Percentiles rank a stretch among this genome's conserved stretches.
phyloP scores from a whole-genome alignment of 2,888 invertebrate genomes.

The Syritta pipiens region DNA sequence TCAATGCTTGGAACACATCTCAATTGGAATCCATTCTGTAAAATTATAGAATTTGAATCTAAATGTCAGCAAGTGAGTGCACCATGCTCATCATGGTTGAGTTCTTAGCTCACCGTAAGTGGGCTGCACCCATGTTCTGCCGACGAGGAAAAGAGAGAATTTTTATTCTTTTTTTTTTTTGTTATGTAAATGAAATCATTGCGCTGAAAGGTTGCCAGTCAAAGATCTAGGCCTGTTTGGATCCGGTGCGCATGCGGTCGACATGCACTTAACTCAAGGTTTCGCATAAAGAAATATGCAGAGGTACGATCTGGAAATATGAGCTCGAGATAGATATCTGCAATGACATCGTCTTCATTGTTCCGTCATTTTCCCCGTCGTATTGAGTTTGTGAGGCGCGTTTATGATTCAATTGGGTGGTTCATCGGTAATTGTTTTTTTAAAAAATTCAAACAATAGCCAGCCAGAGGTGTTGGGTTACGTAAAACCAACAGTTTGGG shows the following conservation, averaged over 20 bases:
- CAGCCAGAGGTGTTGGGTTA: no score
- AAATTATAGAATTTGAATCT: slow-evolving; percentile 55
- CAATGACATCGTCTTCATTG: slow-evolving; percentile 63
- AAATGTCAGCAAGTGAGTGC: slow-evolving; percentile 58
- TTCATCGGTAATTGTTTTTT: no score
- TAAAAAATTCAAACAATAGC: no score
- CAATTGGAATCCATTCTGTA: slow-evolving; percentile 42
- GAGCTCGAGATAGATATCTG: slow-evolving; percentile 41
- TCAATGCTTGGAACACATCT: slow-evolving; percentile 11
- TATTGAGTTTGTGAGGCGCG: no score
- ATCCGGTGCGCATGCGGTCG: slow-evolving; percentile 34
- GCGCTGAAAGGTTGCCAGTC: slow-evolving; percentile 42
- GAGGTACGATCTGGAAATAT: slow-evolving; percentile 29
- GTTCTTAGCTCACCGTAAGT: slow-evolving; percentile 46
- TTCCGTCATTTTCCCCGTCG: no score
- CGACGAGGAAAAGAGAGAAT: slow-evolving; percentile 43
- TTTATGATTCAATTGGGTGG: no score
- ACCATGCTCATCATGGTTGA: slow-evolving; percentile 23
- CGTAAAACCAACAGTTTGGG: no score
- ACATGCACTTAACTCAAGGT: slow-evolving; percentile 47
- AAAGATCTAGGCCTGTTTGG: slow-evolving; percentile 37
- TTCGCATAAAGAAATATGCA: background rate
- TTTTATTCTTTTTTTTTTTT: no score
- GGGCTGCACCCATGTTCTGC: slow-evolving; percentile 55
- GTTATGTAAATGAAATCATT: slow-evolving; percentile 59